Evolutionary conservation across 2,113 vertebrate genomes (phyloP).

Genomic region (Leuciscus idus): DNA sequence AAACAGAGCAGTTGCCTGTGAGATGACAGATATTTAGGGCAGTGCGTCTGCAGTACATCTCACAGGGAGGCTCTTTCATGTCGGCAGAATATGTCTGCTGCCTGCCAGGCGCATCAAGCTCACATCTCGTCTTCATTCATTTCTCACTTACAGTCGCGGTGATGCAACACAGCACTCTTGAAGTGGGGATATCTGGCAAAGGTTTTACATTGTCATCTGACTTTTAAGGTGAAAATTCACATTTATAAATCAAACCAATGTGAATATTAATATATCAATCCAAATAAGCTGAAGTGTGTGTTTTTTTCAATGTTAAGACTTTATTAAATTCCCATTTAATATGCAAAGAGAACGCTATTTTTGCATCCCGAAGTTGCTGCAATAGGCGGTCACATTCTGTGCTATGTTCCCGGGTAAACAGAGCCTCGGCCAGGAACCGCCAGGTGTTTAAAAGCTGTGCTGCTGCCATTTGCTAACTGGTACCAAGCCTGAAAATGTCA

Average conservation of each 20-base stretch:
- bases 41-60: constrained; percentile 55
- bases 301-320: not conserved
- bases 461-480: constrained; percentile 13
- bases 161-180: constrained; percentile 53
- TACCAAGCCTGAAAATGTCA: constrained; percentile 24
- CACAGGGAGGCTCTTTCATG: constrained; percentile 60
- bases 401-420: constrained; percentile 7
- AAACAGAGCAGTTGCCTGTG: constrained; percentile 32
- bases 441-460: constrained; percentile 29
- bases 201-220: constrained; percentile 16
- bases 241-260: not conserved
- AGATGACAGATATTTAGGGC: constrained; percentile 44
- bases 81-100: constrained; percentile 56
- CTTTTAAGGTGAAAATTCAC: not conserved
- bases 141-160: constrained; percentile 57
- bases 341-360: not conserved
- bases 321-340: not conserved
- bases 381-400: not conserved
- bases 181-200: constrained; percentile 16
- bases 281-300: not conserved
- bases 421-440: not conserved
- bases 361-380: not conserved
- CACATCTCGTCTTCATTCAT: constrained; percentile 46
- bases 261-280: not conserved
- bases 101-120: constrained; percentile 60